Evolutionary conservation across 2,113 vertebrate genomes (phyloP).

Genomic region (Grantiella picta): DNA sequence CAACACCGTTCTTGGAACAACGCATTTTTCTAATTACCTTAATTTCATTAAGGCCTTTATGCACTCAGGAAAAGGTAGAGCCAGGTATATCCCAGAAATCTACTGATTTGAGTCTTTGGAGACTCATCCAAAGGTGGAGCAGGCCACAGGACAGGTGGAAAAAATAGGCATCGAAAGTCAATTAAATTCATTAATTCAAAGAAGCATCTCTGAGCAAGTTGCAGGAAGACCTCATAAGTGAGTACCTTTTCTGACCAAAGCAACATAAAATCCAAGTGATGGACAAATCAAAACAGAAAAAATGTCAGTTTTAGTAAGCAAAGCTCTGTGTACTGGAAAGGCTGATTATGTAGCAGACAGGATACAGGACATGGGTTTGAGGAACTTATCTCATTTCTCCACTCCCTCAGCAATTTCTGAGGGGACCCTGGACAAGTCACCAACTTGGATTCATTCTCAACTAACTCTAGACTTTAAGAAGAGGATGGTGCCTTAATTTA

Average conservation of each 20-base stretch:
- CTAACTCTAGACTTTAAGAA: not conserved
- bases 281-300: not conserved
- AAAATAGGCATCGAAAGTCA: not conserved
- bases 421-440: not conserved
- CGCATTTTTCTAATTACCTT: not conserved
- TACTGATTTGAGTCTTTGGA: not conserved
- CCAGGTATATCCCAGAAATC: not conserved
- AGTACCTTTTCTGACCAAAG: not conserved
- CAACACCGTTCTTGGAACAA: not conserved
- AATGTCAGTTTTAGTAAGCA: not conserved
- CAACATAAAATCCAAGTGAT: not conserved
- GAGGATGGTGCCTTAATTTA: not conserved
- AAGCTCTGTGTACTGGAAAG: not conserved
- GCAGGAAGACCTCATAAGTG: not conserved
- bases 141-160: not conserved
- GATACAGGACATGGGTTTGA: not conserved
- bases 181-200: not conserved
- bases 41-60: not conserved
- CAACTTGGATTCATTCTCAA: not conserved
- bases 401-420: not conserved
- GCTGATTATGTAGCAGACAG: rapidly evolving
- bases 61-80: not conserved
- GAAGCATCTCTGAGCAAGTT: not conserved
- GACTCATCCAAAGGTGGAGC: not conserved
- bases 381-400: not conserved